Conservation (phyloP, 2,113 vertebrate genomes). For the Pavo muticus region DNA sequence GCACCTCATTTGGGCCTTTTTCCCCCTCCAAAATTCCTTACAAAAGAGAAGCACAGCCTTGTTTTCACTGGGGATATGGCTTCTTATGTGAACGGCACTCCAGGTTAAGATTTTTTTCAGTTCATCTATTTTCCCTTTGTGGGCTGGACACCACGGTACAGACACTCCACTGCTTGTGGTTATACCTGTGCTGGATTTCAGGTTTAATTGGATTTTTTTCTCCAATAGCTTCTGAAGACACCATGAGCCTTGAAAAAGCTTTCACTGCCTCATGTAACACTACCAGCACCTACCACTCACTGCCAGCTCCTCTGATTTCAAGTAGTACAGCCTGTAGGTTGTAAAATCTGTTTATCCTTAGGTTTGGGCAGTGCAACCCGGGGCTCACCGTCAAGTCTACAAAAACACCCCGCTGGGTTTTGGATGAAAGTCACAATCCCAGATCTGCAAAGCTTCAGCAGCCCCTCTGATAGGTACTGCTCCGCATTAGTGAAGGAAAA, state of each 20-base stretch:
- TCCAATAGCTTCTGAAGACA: not conserved
- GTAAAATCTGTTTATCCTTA: not conserved
- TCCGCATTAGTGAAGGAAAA: not conserved
- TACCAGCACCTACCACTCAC: not conserved
- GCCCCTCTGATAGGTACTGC: not conserved
- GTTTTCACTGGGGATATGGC: not conserved
- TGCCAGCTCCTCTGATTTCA: not conserved
- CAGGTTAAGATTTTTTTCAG: not conserved
- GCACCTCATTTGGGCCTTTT: constrained; percentile 53
- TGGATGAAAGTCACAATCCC: not conserved
- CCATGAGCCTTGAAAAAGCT: not conserved
- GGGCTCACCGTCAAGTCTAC: constrained; percentile 2
- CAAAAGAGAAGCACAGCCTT: constrained; percentile 37
- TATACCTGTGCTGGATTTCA: not conserved
- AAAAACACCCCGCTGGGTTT: not conserved
- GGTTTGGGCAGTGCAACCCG: not conserved
- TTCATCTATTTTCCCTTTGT: not conserved
- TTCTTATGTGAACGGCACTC: not conserved
- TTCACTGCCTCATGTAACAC: not conserved
- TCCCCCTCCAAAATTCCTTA: not conserved
- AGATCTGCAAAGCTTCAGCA: not conserved
- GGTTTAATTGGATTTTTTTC: not conserved
- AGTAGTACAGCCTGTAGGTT: not conserved
- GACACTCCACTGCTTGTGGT: not conserved
- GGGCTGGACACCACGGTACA: not conserved